Percentiles rank a stretch among this genome's conserved stretches.
Evolutionary conservation across 1,140 invertebrate genomes (phyloP).

Genomic region (Triops longicaudatus): DNA sequence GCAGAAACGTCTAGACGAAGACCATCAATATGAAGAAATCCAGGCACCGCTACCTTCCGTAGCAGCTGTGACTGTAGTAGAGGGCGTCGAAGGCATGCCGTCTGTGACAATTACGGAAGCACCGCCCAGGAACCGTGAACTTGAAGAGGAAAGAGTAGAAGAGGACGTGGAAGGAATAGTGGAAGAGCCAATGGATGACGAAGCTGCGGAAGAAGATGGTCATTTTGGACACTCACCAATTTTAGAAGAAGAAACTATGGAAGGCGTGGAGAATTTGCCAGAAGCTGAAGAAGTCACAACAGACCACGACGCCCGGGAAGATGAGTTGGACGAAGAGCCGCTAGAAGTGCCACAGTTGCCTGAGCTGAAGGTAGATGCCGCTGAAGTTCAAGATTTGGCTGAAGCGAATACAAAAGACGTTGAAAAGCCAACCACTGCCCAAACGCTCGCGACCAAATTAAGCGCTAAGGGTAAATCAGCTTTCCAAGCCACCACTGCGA

Average conservation of each 20-base stretch:
- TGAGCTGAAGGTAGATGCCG: constrained; percentile 35
- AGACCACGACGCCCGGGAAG: constrained; percentile 32
- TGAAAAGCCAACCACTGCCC: background rate
- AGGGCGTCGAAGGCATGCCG: background rate
- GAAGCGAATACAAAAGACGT: constrained; percentile 24
- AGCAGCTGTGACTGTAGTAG: background rate
- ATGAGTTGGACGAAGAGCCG: constrained; percentile 31
- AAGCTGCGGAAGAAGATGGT: background rate
- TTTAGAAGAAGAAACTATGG: constrained; percentile 25
- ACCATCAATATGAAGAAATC: constrained; percentile 27
- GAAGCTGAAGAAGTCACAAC: constrained; percentile 25
- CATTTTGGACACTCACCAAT: background rate
- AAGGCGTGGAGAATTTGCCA: constrained; percentile 25
- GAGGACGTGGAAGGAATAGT: background rate
- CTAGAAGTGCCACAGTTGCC: constrained; percentile 15
- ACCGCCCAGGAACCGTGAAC: background rate
- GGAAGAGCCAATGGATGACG: background rate
- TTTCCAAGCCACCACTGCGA: background rate
- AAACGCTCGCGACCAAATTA: background rate
- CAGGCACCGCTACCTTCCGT: constrained; percentile 13
- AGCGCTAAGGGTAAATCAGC: constrained; percentile 13
- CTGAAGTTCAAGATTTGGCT: constrained; percentile 29
- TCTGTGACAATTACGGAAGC: constrained; percentile 1
- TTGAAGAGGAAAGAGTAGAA: background rate
- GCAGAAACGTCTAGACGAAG: background rate